These are phyloP conservation scores for Epinephelus coioides DNA, from an alignment of 2,797 vertebrate genomes.

Conservation along the genomic window DNA sequence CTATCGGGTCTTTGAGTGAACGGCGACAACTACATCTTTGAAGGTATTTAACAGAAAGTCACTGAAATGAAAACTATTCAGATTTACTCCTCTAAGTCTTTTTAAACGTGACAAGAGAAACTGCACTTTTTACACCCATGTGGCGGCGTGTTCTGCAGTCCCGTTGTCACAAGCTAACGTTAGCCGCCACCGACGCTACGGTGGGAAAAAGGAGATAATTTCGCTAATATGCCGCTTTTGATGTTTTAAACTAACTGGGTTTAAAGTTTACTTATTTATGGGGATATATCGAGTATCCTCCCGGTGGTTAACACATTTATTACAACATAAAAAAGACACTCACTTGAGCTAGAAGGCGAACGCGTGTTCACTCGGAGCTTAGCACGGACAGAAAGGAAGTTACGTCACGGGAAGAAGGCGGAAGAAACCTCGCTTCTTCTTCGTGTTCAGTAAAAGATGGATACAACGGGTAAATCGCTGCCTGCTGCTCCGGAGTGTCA, in stretches of 20 bases:
- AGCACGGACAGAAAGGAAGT: constrained; percentile 82
- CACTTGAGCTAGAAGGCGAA: constrained; percentile 73
- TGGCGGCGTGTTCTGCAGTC: neutral
- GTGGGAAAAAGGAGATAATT: neutral
- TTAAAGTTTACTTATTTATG: neutral
- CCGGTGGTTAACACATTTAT: accelerated
- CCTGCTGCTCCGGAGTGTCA: constrained; percentile 46
- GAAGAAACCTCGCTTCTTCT: constrained; percentile 66
- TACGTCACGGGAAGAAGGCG: constrained; percentile 23
- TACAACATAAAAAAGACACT: constrained; percentile 59
- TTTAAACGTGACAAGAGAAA: neutral
- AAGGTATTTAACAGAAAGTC: accelerated
- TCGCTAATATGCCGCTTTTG: accelerated
- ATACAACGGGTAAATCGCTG: neutral
- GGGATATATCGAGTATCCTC: accelerated
- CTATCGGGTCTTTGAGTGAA: accelerated
- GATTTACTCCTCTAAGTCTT: accelerated
- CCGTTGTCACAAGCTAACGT: constrained; percentile 19
- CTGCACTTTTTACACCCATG: constrained; percentile 8
- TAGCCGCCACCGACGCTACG: constrained; percentile 2
- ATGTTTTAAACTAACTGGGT: accelerated
- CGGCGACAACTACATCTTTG: accelerated
- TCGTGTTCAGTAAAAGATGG: neutral
- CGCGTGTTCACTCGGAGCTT: constrained; percentile 77
- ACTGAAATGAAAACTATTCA: accelerated